Evolutionary conservation across 2,797 vertebrate genomes (phyloP).

Genomic region (Aldrovandia affinis): DNA sequence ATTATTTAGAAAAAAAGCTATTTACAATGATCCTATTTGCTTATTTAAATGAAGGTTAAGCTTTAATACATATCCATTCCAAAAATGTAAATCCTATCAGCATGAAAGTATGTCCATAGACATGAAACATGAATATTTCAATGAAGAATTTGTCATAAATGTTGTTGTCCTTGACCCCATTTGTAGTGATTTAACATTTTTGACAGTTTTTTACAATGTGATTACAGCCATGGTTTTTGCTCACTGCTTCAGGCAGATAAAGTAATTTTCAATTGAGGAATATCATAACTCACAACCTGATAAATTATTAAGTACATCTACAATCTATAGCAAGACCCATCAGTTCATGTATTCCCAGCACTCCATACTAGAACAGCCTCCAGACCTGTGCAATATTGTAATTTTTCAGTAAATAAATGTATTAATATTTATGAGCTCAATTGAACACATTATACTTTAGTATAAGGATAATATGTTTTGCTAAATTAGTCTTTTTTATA

Average conservation of each 20-base stretch:
- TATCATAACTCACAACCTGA: conserved; percentile 76
- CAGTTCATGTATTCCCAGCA: conserved; percentile 52
- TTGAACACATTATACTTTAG: conserved; percentile 1
- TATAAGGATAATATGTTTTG: background rate
- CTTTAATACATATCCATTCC: background rate
- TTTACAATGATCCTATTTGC: background rate
- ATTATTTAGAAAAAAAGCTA: background rate
- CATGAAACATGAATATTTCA: conserved; percentile 1
- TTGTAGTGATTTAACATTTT: conserved; percentile 23
- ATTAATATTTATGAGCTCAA: conserved; percentile 65
- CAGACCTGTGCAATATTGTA: conserved; percentile 47
- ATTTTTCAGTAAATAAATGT: conserved; percentile 67
- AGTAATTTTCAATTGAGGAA: conserved; percentile 78
- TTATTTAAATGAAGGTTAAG: background rate
- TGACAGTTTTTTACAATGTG: conserved; percentile 11
- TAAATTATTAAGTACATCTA: conserved; percentile 74
- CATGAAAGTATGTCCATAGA: background rate
- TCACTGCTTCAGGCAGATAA: conserved; percentile 66
- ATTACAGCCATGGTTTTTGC: background rate
- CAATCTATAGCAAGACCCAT: conserved; percentile 60
- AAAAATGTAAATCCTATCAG: background rate
- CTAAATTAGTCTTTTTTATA: conserved; percentile 16
- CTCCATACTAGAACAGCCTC: conserved; percentile 56
- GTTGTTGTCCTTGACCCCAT: background rate
- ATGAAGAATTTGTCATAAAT: conserved; percentile 11